Evolutionary conservation across 2,888 invertebrate genomes (phyloP).

Genomic region (Sesamia inferens): DNA sequence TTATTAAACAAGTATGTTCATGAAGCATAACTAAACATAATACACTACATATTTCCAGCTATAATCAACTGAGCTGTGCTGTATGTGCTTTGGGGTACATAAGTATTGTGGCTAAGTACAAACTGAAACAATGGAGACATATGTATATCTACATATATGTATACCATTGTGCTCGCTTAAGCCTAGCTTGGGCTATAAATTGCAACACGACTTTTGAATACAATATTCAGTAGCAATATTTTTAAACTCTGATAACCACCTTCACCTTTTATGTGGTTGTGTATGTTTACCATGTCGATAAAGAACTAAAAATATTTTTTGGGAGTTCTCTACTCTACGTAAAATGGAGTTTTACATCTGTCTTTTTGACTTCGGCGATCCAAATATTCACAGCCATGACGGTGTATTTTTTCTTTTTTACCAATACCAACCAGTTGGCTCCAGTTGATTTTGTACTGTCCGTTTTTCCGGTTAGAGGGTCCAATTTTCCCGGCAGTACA

Average conservation of each 20-base stretch:
- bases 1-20: too few species aligned
- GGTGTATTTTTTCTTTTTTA: constrained; percentile 3
- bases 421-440: constrained; percentile 35
- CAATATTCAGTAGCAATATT: not conserved
- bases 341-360: not conserved
- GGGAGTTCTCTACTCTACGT: too few species aligned
- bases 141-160: not conserved
- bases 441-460: constrained; percentile 25
- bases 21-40: not conserved
- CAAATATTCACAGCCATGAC: constrained; percentile 19
- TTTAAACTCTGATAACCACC: not conserved
- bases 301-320: too few species aligned
- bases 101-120: not conserved
- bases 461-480: constrained; percentile 32
- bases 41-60: not conserved
- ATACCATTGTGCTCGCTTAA: not conserved
- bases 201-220: not conserved
- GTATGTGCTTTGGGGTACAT: not conserved
- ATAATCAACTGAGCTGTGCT: not conserved
- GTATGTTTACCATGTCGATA: too few species aligned
- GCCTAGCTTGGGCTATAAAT: not conserved
- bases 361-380: constrained; percentile 7
- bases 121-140: constrained; percentile 11
- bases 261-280: too few species aligned
- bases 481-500: constrained; percentile 14